Evolutionary conservation across 1,140 invertebrate species (phyloP).

Genomic region (Brachionus angularis): DNA sequence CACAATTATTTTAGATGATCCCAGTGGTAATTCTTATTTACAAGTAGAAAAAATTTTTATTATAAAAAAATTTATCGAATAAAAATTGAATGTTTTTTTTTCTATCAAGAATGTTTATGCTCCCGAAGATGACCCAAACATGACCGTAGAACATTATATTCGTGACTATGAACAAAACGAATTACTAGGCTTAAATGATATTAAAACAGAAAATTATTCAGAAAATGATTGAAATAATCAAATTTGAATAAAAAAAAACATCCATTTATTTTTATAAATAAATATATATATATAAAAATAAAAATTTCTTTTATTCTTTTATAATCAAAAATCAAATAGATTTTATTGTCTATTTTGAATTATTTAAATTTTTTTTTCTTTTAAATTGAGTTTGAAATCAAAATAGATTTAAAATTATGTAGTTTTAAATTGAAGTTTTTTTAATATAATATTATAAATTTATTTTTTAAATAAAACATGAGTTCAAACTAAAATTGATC

Average conservation of each 20-base stretch:
- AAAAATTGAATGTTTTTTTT: slow-evolving; percentile 47
- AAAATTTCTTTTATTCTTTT: too few species aligned
- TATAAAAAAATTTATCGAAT: not conserved
- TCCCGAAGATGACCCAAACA: slow-evolving; percentile 67
- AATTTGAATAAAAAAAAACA: not conserved
- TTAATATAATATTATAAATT: slow-evolving; percentile 73
- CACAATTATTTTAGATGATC: slow-evolving; percentile 87
- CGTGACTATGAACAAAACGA: slow-evolving; percentile 88
- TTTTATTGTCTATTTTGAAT: too few species aligned
- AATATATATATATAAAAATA: too few species aligned
- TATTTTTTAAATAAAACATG: not conserved
- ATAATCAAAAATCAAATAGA: too few species aligned
- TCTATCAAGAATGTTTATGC: slow-evolving; percentile 67
- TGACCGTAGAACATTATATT: slow-evolving; percentile 78
- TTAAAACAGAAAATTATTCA: slow-evolving; percentile 81
- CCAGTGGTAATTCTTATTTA: slow-evolving; percentile 92
- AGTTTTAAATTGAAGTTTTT: slow-evolving; percentile 89
- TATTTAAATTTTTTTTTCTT: slow-evolving; percentile 15
- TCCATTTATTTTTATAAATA: too few species aligned
- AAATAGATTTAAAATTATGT: slow-evolving; percentile 67
- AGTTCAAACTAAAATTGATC: not conserved
- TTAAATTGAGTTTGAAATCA: not conserved
- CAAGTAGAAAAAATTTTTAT: slow-evolving; percentile 63
- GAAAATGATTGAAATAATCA: not conserved
- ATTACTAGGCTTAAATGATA: slow-evolving; percentile 88